These are phyloP conservation scores for Epinephelus coioides DNA, from an alignment of 2,797 vertebrate genomes.

Conservation along the genomic window DNA sequence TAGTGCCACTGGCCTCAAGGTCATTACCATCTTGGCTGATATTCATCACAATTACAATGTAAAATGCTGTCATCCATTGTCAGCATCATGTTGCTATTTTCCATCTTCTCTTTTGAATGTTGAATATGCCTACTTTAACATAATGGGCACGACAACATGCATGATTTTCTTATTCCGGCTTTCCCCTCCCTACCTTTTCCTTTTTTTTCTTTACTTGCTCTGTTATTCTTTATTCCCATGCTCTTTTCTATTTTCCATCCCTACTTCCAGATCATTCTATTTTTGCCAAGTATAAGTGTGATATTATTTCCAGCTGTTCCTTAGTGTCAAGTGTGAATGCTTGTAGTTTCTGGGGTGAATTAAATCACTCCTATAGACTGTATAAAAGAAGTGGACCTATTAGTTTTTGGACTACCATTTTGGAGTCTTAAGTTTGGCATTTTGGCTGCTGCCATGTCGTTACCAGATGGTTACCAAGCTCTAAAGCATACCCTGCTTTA, in stretches of 20 bases:
- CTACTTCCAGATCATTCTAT: background rate
- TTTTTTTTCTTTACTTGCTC: background rate
- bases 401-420: no score
- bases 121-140: background rate
- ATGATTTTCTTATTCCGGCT: background rate
- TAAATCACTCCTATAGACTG: conserved; percentile 23
- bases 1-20: conserved; percentile 34
- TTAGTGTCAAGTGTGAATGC: background rate
- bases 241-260: background rate
- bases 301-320: conserved; percentile 1
- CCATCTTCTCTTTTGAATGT: background rate
- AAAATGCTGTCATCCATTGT: conserved; percentile 37
- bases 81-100: conserved; percentile 14
- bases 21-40: conserved; percentile 35
- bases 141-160: background rate
- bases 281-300: background rate
- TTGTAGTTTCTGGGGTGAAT: conserved; percentile 63
- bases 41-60: conserved; percentile 53
- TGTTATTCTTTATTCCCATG: background rate
- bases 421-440: no score
- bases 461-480: no score
- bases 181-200: background rate
- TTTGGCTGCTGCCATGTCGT: no score
- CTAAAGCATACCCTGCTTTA: no score
- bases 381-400: no score